A percentile compares a stretch with the other conserved stretches of the same genome.
These are phyloP conservation scores for Dryobates pubescens DNA, from an alignment of 2,797 vertebrate species.

Conservation along the genomic window DNA sequence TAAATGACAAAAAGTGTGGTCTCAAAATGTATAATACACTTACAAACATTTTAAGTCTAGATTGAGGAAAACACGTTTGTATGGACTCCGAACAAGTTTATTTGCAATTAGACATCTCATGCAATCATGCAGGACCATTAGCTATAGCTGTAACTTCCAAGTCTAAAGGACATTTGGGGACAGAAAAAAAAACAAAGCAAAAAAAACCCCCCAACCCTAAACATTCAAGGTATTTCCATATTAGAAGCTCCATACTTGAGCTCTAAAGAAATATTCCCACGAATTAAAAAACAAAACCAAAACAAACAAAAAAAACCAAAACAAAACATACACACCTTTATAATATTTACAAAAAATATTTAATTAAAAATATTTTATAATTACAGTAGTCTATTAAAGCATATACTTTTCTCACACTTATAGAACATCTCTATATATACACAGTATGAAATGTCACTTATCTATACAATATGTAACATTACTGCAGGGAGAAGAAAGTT, in stretches of 20 bases:
- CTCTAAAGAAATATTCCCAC: conserved; percentile 76
- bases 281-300: conserved; percentile 67
- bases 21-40: conserved; percentile 73
- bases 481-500: conserved; percentile 86
- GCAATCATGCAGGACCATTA: conserved; percentile 82
- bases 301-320: no score
- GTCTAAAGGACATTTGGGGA: conserved; percentile 62
- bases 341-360: conserved; percentile 99
- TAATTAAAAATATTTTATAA: conserved; percentile 99
- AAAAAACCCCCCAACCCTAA: neutral
- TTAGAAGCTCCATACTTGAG: conserved; percentile 69
- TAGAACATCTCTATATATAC: conserved; percentile 98
- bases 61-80: conserved; percentile 76
- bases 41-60: conserved; percentile 72
- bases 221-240: conserved; percentile 72
- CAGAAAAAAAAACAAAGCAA: conserved; percentile 6
- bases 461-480: conserved; percentile 98
- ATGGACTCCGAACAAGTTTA: conserved; percentile 78
- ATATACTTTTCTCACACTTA: conserved; percentile 98
- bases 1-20: conserved; percentile 66
- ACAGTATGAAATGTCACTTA: conserved; percentile 94
- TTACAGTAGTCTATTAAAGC: conserved; percentile 99
- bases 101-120: conserved; percentile 81
- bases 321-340: conserved; percentile 80
- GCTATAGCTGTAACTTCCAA: conserved; percentile 63